phyloP scores from a whole-genome alignment of 2,888 invertebrate species.

The Mythimna impura region DNA sequence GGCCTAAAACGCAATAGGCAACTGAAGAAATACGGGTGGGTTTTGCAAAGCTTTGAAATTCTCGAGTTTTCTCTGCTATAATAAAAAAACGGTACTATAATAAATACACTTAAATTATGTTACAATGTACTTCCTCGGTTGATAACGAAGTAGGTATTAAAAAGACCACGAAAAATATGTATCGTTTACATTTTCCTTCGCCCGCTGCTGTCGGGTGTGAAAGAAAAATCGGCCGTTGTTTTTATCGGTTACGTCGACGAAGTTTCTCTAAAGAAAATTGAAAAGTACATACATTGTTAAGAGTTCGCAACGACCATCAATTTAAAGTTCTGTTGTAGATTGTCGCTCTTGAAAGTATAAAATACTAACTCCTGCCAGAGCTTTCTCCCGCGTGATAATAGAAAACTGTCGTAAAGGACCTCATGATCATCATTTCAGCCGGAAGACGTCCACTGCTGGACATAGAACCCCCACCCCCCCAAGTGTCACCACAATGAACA shows the following conservation, averaged over 20 bases:
- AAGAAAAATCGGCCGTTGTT: slow-evolving; percentile 46
- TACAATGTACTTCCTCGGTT: not conserved
- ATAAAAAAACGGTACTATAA: no score
- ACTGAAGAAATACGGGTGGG: no score
- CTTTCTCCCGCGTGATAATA: no score
- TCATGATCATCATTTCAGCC: no score
- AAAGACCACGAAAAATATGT: slow-evolving; percentile 16
- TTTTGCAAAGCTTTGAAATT: no score
- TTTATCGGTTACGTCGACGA: slow-evolving; percentile 38
- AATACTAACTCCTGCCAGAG: not conserved
- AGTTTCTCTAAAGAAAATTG: slow-evolving; percentile 51
- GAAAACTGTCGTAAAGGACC: no score
- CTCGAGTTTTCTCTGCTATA: no score
- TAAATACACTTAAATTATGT: no score
- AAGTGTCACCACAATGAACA: no score
- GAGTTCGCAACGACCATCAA: slow-evolving; percentile 36
- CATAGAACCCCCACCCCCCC: no score
- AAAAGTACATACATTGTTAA: slow-evolving; percentile 45
- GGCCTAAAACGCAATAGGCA: no score
- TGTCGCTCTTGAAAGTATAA: slow-evolving; percentile 24
- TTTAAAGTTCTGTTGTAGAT: slow-evolving; percentile 29
- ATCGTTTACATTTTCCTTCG: slow-evolving; percentile 1
- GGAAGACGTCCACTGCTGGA: no score
- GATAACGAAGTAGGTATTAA: not conserved
- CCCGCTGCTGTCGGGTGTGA: slow-evolving; percentile 12